These are phyloP conservation scores for Spicauda simplicius DNA, from an alignment of 2,888 invertebrate genomes.

Conservation along the genomic window DNA sequence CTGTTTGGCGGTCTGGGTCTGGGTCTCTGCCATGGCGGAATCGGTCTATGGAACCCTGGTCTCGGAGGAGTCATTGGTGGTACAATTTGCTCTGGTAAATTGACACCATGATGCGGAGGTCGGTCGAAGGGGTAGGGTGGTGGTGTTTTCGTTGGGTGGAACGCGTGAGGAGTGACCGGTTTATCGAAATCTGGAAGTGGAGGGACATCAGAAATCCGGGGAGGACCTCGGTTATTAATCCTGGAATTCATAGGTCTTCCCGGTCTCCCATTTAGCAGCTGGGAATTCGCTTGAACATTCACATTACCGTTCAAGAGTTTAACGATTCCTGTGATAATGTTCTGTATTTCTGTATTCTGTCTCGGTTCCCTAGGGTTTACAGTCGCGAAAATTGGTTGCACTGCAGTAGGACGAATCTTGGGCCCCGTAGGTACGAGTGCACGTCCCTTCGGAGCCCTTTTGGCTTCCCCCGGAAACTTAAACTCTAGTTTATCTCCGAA, in stretches of 20 bases:
- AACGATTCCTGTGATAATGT: conserved; percentile 95
- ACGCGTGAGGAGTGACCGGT: conserved; percentile 70
- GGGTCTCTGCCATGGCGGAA: conserved; percentile 88
- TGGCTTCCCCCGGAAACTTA: conserved; percentile 89
- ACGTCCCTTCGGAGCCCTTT: conserved; percentile 90
- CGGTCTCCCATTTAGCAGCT: conserved; percentile 84
- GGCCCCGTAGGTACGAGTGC: conserved; percentile 88
- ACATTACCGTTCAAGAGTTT: conserved; percentile 95
- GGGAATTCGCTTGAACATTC: conserved; percentile 92
- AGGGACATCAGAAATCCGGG: conserved; percentile 91
- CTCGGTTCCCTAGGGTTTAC: conserved; percentile 74
- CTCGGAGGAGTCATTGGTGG: conserved; percentile 84
- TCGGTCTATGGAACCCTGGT: conserved; percentile 85
- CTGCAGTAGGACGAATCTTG: conserved; percentile 84
- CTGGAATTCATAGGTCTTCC: conserved; percentile 89
- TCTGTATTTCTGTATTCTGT: conserved; percentile 90
- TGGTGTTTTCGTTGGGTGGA: conserved; percentile 79
- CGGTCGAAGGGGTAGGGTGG: conserved; percentile 92
- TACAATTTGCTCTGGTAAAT: conserved; percentile 90
- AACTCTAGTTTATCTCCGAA: conserved; percentile 76
- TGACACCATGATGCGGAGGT: conserved; percentile 88
- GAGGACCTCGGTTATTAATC: conserved; percentile 96
- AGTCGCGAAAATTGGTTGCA: conserved; percentile 83
- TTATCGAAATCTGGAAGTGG: conserved; percentile 88
- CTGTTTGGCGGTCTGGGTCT: conserved; percentile 83